Conservation (phyloP, 2,797 vertebrate genomes). For the Rousettus madagascariensis region DNA sequence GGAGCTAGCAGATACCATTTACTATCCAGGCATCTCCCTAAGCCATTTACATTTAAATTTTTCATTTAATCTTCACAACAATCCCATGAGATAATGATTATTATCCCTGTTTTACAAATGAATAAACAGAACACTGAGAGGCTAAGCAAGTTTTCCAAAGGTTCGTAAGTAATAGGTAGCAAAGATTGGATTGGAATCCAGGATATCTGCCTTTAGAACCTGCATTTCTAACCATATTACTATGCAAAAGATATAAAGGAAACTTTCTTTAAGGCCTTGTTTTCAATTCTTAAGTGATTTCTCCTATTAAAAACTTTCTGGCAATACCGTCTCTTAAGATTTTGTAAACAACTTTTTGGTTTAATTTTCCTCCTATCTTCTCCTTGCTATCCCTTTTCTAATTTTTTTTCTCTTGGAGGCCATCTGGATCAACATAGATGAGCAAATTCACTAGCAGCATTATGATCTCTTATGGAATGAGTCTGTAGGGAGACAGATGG, state of each 20-base stretch:
- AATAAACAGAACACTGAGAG: slow-evolving; percentile 29
- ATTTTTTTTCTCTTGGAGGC: background rate
- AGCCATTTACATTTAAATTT: background rate
- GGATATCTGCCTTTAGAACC: background rate
- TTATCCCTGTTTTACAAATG: slow-evolving; percentile 38
- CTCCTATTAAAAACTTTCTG: slow-evolving; percentile 7
- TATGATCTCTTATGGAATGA: background rate
- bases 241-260: background rate
- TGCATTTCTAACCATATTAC: background rate
- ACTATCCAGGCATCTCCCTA: background rate
- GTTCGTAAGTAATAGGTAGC: background rate
- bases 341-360: background rate
- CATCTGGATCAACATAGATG: background rate
- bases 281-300: slow-evolving; percentile 21
- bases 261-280: background rate
- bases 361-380: background rate
- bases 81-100: slow-evolving; percentile 20
- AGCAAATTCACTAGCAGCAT: background rate
- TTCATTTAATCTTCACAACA: slow-evolving; percentile 48
- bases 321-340: background rate
- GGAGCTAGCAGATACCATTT: background rate
- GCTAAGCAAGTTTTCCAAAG: slow-evolving; percentile 24
- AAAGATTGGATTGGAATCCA: background rate
- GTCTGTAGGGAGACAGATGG: slow-evolving; percentile 29
- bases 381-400: background rate